phyloP scores from a whole-genome alignment of 2,888 invertebrate species.

The Trachelus troglodyta region DNA sequence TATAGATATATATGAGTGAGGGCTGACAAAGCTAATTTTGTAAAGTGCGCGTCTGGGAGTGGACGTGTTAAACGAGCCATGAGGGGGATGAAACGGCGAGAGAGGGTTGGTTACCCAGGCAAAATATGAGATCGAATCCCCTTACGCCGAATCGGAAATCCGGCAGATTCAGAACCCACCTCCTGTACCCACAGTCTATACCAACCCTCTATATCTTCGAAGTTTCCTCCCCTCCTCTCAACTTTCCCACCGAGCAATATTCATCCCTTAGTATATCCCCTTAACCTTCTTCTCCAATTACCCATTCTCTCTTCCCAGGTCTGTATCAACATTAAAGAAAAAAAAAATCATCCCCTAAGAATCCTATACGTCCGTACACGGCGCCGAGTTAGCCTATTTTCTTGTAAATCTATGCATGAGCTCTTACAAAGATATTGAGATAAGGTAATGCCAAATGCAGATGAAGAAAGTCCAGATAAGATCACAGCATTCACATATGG shows the following conservation, averaged over 20 bases:
- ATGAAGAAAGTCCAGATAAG: background rate
- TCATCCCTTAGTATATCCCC: background rate
- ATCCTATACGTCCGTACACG: background rate
- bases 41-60: conserved; percentile 50
- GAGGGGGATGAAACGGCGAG: conserved; percentile 19
- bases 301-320: background rate
- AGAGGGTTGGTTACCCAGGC: conserved; percentile 15
- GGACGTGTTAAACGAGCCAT: conserved; percentile 41
- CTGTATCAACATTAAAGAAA: background rate
- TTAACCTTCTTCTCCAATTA: background rate
- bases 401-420: background rate
- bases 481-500: background rate
- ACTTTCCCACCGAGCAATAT: background rate
- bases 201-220: background rate
- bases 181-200: background rate
- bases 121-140: conserved; percentile 29
- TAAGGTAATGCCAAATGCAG: background rate
- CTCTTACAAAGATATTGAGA: background rate
- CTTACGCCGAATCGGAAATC: conserved; percentile 2
- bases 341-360: background rate
- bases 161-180: background rate
- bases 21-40: conserved; percentile 56
- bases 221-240: background rate
- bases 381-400: background rate
- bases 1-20: conserved; percentile 25